These are phyloP conservation scores for Harpagifer antarcticus DNA, from an alignment of 2,797 vertebrate species.

Conservation along the genomic window DNA sequence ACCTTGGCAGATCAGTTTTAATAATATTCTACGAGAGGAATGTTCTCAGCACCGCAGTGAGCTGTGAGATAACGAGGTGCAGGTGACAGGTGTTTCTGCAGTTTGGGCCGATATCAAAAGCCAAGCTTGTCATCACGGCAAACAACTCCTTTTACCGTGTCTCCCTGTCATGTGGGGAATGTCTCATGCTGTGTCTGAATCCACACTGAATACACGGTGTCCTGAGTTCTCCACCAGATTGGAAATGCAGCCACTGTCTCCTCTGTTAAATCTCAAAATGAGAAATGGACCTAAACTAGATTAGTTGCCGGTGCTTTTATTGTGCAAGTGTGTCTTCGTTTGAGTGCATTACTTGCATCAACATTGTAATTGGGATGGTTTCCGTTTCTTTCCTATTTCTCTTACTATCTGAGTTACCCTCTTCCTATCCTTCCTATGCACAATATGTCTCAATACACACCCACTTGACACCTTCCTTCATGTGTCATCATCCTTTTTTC, in stretches of 20 bases:
- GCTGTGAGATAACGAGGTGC: not conserved
- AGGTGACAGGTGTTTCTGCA: conserved; percentile 23
- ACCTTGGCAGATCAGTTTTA: not conserved
- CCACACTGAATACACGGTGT: not conserved
- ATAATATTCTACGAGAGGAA: not conserved
- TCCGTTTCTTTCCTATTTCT: not conserved
- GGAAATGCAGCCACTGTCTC: not conserved
- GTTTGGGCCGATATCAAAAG: conserved; percentile 22
- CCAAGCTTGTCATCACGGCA: conserved; percentile 39
- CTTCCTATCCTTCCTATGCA: not conserved
- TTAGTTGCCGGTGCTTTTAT: not conserved
- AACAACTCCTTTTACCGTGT: conserved; percentile 48
- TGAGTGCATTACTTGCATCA: not conserved
- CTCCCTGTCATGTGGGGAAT: conserved; percentile 34
- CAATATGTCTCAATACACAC: not conserved
- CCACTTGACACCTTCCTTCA: conserved; percentile 13
- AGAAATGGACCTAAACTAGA: not conserved
- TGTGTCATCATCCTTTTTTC: conserved; percentile 5
- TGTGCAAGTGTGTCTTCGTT: conserved; percentile 4
- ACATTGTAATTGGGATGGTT: not conserved
- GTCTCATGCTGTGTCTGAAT: conserved; percentile 5
- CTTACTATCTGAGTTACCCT: not conserved
- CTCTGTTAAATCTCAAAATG: not conserved
- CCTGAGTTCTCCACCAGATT: not conserved
- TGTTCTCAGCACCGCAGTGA: not conserved